Percentiles rank a stretch among this genome's conserved stretches.
Evolutionary conservation across 2,888 invertebrate species (phyloP).

Genomic region (Phymatocera aterrima): DNA sequence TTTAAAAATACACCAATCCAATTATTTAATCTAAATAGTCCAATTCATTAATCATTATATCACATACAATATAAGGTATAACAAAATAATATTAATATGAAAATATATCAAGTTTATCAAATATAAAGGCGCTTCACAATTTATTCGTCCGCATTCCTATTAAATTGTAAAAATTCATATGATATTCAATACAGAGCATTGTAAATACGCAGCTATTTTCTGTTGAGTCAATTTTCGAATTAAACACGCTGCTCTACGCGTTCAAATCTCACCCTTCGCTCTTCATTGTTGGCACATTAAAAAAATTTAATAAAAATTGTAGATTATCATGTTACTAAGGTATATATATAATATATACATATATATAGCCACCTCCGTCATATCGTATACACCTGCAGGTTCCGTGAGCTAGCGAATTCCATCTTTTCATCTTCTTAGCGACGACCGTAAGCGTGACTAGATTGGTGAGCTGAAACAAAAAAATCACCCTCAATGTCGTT

Average conservation of each 20-base stretch:
- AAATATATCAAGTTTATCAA: constrained; percentile 21
- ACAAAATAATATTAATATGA: neutral
- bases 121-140: constrained; percentile 16
- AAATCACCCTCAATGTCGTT: neutral
- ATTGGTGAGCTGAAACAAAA: constrained; percentile 72
- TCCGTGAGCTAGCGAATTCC: neutral
- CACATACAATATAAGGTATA: neutral
- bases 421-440: constrained; percentile 52
- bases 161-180: constrained; percentile 1
- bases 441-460: constrained; percentile 72
- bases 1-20: constrained; percentile 2
- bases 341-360: no score
- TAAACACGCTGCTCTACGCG: neutral
- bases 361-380: neutral
- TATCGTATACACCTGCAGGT: neutral
- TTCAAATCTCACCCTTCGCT: neutral
- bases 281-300: constrained; percentile 21
- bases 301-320: constrained; percentile 12
- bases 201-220: no score
- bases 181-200: no score
- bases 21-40: constrained; percentile 24
- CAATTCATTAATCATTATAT: neutral
- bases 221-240: neutral
- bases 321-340: neutral
- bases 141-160: neutral